A percentile compares a stretch with the other conserved stretches of the same genome.
These are phyloP conservation scores for Lasioglossum oenotherae DNA, from an alignment of 2,888 invertebrate genomes.

Conservation along the genomic window DNA sequence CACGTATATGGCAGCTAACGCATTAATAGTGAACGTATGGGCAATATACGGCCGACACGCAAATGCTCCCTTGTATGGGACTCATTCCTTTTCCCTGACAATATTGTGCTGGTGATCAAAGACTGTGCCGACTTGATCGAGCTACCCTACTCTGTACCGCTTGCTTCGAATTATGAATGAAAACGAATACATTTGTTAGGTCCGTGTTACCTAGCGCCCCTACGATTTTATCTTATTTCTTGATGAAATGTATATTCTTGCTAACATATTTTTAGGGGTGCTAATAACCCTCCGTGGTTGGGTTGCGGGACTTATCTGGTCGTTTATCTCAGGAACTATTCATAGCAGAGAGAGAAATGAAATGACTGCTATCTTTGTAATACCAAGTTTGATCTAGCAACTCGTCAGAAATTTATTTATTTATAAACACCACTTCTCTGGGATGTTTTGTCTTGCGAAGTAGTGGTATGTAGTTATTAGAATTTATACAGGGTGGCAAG, in stretches of 20 bases:
- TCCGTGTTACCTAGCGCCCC: neutral
- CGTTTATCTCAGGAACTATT: neutral
- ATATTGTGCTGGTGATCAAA: neutral
- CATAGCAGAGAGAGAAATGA: neutral
- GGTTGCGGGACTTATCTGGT: neutral
- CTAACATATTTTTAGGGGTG: neutral
- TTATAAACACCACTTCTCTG: neutral
- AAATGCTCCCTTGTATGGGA: neutral
- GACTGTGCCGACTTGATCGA: neutral
- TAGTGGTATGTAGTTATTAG: neutral
- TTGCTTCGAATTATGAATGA: neutral
- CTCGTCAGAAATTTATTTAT: neutral
- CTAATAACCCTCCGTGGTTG: neutral
- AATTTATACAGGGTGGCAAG: neutral
- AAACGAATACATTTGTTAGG: neutral
- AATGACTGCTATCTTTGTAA: neutral
- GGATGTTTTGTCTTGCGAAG: neutral
- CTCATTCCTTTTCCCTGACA: neutral
- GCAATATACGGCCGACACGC: neutral
- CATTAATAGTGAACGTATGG: constrained; percentile 13
- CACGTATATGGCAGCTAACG: neutral
- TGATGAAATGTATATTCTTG: neutral
- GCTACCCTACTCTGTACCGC: neutral
- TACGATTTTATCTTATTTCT: neutral
- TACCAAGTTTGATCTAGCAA: neutral